These are phyloP conservation scores for Triplophysa bombifrons DNA, from an alignment of 2,797 vertebrate species.

Conservation along the genomic window DNA sequence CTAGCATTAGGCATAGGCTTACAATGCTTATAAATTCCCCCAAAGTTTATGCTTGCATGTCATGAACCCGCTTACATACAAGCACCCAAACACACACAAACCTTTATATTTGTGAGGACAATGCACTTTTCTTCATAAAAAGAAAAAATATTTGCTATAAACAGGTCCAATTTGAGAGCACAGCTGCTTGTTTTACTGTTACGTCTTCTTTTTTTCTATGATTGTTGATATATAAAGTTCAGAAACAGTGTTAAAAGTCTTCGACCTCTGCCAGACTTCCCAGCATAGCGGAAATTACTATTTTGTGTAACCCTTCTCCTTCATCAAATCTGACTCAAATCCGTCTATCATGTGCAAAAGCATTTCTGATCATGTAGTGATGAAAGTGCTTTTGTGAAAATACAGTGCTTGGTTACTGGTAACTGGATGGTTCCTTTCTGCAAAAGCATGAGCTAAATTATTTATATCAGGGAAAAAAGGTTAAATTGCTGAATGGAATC, in stretches of 20 bases:
- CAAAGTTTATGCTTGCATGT: slow-evolving; percentile 1
- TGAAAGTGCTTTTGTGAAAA: not conserved
- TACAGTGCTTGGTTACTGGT: not conserved
- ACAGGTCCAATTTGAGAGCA: not conserved
- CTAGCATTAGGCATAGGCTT: not conserved
- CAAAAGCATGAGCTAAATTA: no score
- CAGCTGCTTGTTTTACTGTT: not conserved
- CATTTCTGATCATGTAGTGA: not conserved
- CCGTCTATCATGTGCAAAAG: not conserved
- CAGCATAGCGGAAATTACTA: slow-evolving; percentile 66
- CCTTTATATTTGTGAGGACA: no score
- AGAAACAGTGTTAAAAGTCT: slow-evolving; percentile 47
- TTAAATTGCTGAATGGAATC: slow-evolving; percentile 73
- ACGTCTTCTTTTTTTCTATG: not conserved
- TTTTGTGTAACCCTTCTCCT: slow-evolving; percentile 38
- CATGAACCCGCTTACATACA: slow-evolving; percentile 7
- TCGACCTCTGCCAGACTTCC: slow-evolving; percentile 66
- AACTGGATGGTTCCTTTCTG: not conserved
- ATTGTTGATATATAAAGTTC: not conserved
- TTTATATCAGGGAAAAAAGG: slow-evolving; percentile 52
- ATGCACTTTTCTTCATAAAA: no score
- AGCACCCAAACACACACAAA: not conserved
- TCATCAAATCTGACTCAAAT: not conserved
- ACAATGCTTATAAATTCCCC: not conserved
- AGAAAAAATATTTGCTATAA: not conserved